phyloP scores from a whole-genome alignment of 2,888 invertebrate genomes.

The Oeneis ivallda region DNA sequence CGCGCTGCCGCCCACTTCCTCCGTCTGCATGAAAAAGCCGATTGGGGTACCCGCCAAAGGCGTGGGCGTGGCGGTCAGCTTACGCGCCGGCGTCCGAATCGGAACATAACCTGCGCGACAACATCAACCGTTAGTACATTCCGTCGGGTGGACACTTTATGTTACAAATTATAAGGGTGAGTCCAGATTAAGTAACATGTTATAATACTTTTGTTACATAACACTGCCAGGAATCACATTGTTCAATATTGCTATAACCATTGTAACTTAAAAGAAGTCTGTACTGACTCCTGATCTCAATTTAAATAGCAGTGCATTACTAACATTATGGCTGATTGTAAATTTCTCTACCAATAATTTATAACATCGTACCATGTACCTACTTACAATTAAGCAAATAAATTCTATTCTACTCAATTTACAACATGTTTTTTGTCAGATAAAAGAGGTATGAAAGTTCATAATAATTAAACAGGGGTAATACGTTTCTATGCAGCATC shows the following conservation, averaged over 20 bases:
- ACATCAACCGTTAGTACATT: constrained; percentile 39
- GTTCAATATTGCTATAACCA: neutral
- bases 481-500: too few relatives aligned
- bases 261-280: neutral
- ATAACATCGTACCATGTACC: too few relatives aligned
- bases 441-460: too few relatives aligned
- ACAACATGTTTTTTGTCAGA: too few relatives aligned
- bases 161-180: neutral
- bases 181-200: constrained; percentile 1
- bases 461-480: too few relatives aligned
- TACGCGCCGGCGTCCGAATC: constrained; percentile 97
- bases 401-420: too few relatives aligned
- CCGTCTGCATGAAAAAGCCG: constrained; percentile 97
- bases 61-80: constrained; percentile 98
- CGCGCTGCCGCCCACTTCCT: constrained; percentile 92
- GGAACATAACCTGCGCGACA: constrained; percentile 91
- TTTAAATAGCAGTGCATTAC: neutral
- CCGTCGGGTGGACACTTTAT: neutral
- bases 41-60: constrained; percentile 95
- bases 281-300: too few relatives aligned
- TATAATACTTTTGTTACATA: neutral
- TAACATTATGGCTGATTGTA: too few relatives aligned
- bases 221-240: neutral
- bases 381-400: too few relatives aligned
- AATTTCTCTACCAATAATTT: too few relatives aligned